Base-by-base conservation (phyloP, 2,113 vertebrate genomes). In the Chamaea fasciata region DNA sequence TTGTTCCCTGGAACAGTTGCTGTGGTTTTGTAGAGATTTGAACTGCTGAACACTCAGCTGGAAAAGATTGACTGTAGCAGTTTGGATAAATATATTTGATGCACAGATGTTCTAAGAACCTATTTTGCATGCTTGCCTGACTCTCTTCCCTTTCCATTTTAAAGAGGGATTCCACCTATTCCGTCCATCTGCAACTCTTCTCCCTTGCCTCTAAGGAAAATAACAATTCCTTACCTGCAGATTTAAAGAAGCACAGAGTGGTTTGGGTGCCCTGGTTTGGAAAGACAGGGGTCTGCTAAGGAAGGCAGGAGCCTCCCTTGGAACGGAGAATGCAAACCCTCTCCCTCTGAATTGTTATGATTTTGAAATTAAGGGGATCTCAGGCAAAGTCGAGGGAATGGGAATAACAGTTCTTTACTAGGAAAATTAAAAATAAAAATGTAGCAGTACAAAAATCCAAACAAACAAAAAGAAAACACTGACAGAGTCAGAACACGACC, bases 31-130 rank as follows among this genome's bases (percentile, higher is more conserved):
- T 28, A 18, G 52, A 13, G 63, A n/a, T 81, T 52, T 85, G 83
- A 95, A 35, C 73, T 68, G 85, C 92, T 80, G 88, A 88, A 90
- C 80, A 57, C 31, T 89, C 63, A 83, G 57, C 73, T 88, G 68
- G 88, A 93, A 96, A 94, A 92, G 71, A 93, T 90, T 93, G 85
- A 77, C 93, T 92, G 68, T 13, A 83, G 60, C 49, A 13, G 28
- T 64, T 95, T 90, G 81, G 78, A 81, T 63, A 67, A 83, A 83
- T 88, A 26, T 42, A 73, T 80, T 88, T 92, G 95, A 63, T 86
- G 85, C 90, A 81, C 87, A 86, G 87, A 92, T 95, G 96, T 94
- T 95, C 55, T 59, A 44, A 84, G 92, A 89, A 87, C 26, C 62
- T 71, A 9, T 68, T 94, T 63, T 92, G 47, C 83, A 75, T 52